These are phyloP conservation scores for Diabrotica undecimpunctata DNA, from an alignment of 1,140 invertebrate genomes.

Conservation along the genomic window DNA sequence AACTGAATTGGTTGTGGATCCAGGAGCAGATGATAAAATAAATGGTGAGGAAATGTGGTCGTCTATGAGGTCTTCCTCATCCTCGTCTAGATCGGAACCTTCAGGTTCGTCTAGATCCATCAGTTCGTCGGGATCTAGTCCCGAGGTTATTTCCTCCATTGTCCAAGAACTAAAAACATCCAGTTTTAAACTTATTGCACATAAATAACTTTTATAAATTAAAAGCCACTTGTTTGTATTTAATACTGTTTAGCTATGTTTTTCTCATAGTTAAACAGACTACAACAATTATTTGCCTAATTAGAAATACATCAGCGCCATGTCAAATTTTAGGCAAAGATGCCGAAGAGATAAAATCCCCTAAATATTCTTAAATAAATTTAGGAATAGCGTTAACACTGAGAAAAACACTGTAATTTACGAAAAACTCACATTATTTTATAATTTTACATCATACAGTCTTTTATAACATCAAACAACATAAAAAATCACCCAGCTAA, in stretches of 20 bases:
- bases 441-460: constrained; percentile 41
- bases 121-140: constrained; percentile 44
- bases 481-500: constrained; percentile 41
- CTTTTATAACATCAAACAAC: constrained; percentile 41
- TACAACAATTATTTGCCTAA: constrained; percentile 7
- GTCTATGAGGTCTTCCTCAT: constrained; percentile 44
- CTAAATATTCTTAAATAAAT: constrained; percentile 1
- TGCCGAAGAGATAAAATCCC: constrained; percentile 16
- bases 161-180: constrained; percentile 31
- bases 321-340: constrained; percentile 31
- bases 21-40: constrained; percentile 49
- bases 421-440: constrained; percentile 33
- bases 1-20: constrained; percentile 55
- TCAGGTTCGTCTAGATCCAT: constrained; percentile 47
- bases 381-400: constrained; percentile 6
- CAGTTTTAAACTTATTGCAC: neutral
- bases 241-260: no score
- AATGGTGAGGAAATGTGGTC: constrained; percentile 44
- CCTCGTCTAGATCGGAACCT: constrained; percentile 45
- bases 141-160: constrained; percentile 44
- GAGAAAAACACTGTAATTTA: constrained; percentile 5
- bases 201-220: no score
- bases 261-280: no score
- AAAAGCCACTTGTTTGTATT: no score
- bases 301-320: constrained; percentile 35